phyloP scores from a whole-genome alignment of 2,888 invertebrate species.

The Coelopa pilipes region DNA sequence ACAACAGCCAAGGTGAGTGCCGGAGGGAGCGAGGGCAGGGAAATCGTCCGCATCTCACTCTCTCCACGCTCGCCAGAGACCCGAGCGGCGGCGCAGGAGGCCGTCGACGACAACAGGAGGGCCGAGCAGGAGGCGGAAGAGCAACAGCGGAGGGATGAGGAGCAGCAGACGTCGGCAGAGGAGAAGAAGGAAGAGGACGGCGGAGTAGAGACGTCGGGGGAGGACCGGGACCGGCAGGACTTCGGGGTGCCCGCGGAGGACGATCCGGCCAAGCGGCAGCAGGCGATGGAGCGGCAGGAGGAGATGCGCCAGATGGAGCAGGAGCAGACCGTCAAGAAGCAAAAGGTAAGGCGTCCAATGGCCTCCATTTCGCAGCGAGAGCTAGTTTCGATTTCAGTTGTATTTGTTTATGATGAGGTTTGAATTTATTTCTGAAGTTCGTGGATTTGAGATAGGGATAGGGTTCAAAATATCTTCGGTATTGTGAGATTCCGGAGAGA shows the following conservation, averaged over 20 bases:
- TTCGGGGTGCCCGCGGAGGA: neutral
- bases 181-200: constrained; percentile 44
- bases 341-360: constrained; percentile 58
- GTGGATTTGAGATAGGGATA: no score
- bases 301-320: constrained; percentile 60
- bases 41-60: neutral
- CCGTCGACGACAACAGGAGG: neutral
- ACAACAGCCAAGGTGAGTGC: neutral
- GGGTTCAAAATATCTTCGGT: no score
- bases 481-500: no score
- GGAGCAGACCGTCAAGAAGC: constrained; percentile 61
- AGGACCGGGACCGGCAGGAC: neutral
- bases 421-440: no score
- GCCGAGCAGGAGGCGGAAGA: neutral
- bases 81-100: neutral
- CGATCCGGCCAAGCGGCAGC: constrained; percentile 58
- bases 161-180: constrained; percentile 45
- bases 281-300: constrained; percentile 51
- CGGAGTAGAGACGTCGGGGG: neutral
- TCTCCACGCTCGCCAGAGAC: neutral
- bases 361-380: neutral
- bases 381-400: neutral
- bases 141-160: constrained; percentile 41
- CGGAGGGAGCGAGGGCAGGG: neutral
- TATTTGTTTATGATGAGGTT: no score